Evolutionary conservation across 2,888 invertebrate genomes (phyloP).

Genomic region (Cerceris ruficornis): DNA sequence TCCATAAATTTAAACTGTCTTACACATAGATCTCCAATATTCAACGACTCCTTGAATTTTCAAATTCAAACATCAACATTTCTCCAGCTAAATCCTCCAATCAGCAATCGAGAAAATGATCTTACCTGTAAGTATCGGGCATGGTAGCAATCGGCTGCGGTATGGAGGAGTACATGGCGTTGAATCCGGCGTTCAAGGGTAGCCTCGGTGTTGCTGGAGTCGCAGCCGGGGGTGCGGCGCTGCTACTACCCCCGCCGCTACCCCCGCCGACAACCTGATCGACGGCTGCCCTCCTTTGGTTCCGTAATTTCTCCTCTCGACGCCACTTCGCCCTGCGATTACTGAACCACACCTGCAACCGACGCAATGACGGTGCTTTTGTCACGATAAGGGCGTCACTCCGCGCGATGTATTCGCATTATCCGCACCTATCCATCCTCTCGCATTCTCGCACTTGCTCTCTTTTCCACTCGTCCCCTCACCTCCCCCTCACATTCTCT

Average conservation of each 20-base stretch:
- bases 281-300: constrained; percentile 89
- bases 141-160: constrained; percentile 97
- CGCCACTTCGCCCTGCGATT: constrained; percentile 99
- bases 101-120: constrained; percentile 1
- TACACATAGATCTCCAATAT: no score
- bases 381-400: constrained; percentile 65
- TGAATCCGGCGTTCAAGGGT: constrained; percentile 93
- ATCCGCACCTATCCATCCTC: constrained; percentile 60
- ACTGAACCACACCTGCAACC: constrained; percentile 98
- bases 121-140: constrained; percentile 92
- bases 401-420: constrained; percentile 58
- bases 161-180: constrained; percentile 97
- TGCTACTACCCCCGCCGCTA: constrained; percentile 79
- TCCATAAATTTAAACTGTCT: no score
- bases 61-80: no score
- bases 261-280: constrained; percentile 82
- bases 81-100: neutral
- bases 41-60: no score
- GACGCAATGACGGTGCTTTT: constrained; percentile 65
- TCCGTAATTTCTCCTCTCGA: constrained; percentile 98
- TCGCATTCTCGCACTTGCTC: constrained; percentile 40
- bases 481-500: constrained; percentile 23
- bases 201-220: constrained; percentile 84
- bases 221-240: constrained; percentile 83
- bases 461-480: constrained; percentile 11